A percentile compares a stretch with the other conserved stretches of the same genome.
These are phyloP conservation scores for Pedicia rivosa DNA, from an alignment of 2,888 invertebrate genomes.

Conservation along the genomic window DNA sequence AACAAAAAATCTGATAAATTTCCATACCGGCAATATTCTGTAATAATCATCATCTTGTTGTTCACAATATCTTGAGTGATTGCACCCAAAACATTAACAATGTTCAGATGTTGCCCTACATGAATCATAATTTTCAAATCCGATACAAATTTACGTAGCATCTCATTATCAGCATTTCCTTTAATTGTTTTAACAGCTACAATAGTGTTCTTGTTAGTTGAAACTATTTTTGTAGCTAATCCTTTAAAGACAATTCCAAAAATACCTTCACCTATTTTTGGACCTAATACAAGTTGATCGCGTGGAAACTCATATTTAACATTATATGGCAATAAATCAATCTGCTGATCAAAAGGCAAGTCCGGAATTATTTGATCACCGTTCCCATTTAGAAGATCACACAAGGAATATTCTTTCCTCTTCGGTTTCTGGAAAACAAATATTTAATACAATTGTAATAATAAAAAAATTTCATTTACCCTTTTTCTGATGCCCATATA, in stretches of 20 bases:
- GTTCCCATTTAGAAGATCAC: conserved; percentile 60
- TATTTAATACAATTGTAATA: conserved; percentile 7
- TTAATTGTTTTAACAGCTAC: conserved; percentile 96
- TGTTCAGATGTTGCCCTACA: conserved; percentile 85
- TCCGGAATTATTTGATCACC: conserved; percentile 74
- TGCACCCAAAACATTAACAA: conserved; percentile 87
- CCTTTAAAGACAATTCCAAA: conserved; percentile 91
- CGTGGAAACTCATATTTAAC: conserved; percentile 79
- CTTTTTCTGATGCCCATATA: conserved; percentile 22
- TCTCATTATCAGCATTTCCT: conserved; percentile 56
- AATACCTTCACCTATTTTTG: conserved; percentile 70
- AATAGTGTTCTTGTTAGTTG: conserved; percentile 53
- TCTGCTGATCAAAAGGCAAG: conserved; percentile 80
- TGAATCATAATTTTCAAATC: conserved; percentile 95
- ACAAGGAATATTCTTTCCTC: conserved; percentile 54
- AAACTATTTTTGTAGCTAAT: conserved; percentile 63
- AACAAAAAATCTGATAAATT: conserved; percentile 80
- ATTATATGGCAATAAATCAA: conserved; percentile 84
- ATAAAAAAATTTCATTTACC: conserved; percentile 3
- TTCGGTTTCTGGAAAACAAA: conserved; percentile 30
- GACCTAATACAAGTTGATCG: conserved; percentile 68
- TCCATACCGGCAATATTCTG: conserved; percentile 88
- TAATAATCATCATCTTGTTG: conserved; percentile 83
- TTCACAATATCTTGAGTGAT: conserved; percentile 69
- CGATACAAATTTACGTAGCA: conserved; percentile 74